Evolutionary conservation across 1,140 invertebrate species (phyloP), one percentile per base, ranked within the genome.

Genomic region (Drosophila mauritiana): DNA sequence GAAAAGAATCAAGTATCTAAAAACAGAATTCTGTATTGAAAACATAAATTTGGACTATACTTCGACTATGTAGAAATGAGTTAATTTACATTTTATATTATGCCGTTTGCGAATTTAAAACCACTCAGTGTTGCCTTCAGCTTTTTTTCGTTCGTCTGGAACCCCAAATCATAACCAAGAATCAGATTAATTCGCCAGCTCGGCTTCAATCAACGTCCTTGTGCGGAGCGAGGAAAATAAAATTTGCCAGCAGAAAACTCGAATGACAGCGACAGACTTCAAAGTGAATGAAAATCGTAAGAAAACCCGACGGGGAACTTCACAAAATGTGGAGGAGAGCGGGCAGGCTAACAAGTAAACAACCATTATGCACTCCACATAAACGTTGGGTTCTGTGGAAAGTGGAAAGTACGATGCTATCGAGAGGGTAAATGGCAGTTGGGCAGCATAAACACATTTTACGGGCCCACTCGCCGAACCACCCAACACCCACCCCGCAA

Each of bases 361-460:
- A 89, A 68, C 84, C 84, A 89, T 89, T 89, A 89, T 90, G 84
- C 76, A 90, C 85, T 89, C 73, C 57, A 85, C 77, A 78, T 78
- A 89, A 90, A 80, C 73, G 85, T 17, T 83, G 54, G 64, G 53
- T 4, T 36, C 34, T 7, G 39, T 4, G 17, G 22, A 31, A 31
- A 31, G 31, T 31, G 52, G 52, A 46, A 10, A 36, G 6, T 12
- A 40, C 54, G 73, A 61, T 69, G 54, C 62, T 80, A 79, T 61
- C 70, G 62, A 84, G 84, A 84, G 76, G 67, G 68, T 80, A 69
- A 70, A 77, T 67, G 73, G 77, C 64, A 83, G 72, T 78, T 78
- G 82, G 85, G 62, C 77, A 89, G 73, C 69, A 85, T 90, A 77
- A 84, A 89, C 86, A 90, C 80, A 89, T 89, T 89, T 89, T 78